A percentile compares a stretch with the other conserved stretches of the same genome.
phyloP scores from a whole-genome alignment of 2,113 vertebrate species.

The Stictonetta naevosa region DNA sequence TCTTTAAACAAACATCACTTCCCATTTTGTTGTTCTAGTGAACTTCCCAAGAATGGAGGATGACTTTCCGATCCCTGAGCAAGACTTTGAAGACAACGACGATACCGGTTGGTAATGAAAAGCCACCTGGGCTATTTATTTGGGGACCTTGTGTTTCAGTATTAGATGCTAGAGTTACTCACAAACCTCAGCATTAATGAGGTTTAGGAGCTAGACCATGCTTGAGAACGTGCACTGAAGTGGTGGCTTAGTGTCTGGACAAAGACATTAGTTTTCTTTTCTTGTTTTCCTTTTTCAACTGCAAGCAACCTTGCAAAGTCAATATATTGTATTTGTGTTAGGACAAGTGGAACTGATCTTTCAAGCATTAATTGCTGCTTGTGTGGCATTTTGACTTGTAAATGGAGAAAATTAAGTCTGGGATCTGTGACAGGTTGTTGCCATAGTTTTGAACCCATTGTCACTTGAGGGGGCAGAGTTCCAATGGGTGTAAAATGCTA shows the following conservation, averaged over 20 bases:
- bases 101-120: constrained; percentile 71
- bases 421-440: constrained; percentile 23
- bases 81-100: constrained; percentile 71
- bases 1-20: constrained; percentile 30
- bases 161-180: neutral
- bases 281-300: constrained; percentile 26
- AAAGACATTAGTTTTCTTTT: constrained; percentile 4
- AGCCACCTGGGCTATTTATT: neutral
- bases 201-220: neutral
- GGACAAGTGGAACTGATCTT: constrained; percentile 53
- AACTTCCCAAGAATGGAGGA: constrained; percentile 73
- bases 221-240: neutral
- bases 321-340: constrained; percentile 57
- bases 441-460: neutral
- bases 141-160: neutral
- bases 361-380: constrained; percentile 48
- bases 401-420: constrained; percentile 43
- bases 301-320: constrained; percentile 22
- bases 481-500: neutral
- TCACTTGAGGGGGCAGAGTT: neutral
- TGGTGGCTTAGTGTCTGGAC: neutral
- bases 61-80: constrained; percentile 67
- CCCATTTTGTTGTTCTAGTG: constrained; percentile 73
- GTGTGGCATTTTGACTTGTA: constrained; percentile 43
- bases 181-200: neutral